phyloP scores from a whole-genome alignment of 2,888 invertebrate species.

The Orthonychiurus folsomi region DNA sequence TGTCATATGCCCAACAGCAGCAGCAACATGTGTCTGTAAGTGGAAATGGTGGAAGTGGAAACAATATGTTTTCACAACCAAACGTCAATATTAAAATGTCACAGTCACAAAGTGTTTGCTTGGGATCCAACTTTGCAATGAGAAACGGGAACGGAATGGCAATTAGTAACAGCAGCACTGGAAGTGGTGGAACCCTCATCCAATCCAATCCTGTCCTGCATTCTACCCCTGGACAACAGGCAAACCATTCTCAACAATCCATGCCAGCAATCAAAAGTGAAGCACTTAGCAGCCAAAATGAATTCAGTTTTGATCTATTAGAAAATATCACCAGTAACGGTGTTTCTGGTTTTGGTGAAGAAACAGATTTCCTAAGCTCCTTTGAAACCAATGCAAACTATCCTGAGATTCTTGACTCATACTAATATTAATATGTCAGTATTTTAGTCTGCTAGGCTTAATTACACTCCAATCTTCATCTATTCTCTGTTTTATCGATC shows the following conservation, averaged over 20 bases:
- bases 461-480: too few species aligned
- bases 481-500: too few species aligned
- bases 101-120: slow-evolving; percentile 17
- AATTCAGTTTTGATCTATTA: slow-evolving; percentile 29
- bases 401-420: slow-evolving; percentile 27
- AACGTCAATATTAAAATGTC: background rate
- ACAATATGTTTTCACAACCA: background rate
- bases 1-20: background rate
- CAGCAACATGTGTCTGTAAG: slow-evolving; percentile 11
- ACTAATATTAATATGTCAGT: slow-evolving; percentile 20
- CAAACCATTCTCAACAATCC: slow-evolving; percentile 1
- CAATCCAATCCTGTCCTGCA: slow-evolving; percentile 13
- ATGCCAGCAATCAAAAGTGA: background rate
- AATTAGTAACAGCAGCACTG: slow-evolving; percentile 15
- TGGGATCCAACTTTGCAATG: slow-evolving; percentile 17
- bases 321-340: slow-evolving; percentile 20
- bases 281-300: slow-evolving; percentile 10
- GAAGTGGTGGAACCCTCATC: slow-evolving; percentile 19
- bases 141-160: slow-evolving; percentile 15
- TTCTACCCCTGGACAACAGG: background rate
- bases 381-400: slow-evolving; percentile 27
- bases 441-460: background rate
- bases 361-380: slow-evolving; percentile 25
- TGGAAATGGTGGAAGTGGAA: slow-evolving; percentile 3
- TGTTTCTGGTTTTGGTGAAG: slow-evolving; percentile 17